These are phyloP conservation scores for Caenorhabditis afra DNA, from an alignment of 2,888 invertebrate genomes.

Conservation along the genomic window DNA sequence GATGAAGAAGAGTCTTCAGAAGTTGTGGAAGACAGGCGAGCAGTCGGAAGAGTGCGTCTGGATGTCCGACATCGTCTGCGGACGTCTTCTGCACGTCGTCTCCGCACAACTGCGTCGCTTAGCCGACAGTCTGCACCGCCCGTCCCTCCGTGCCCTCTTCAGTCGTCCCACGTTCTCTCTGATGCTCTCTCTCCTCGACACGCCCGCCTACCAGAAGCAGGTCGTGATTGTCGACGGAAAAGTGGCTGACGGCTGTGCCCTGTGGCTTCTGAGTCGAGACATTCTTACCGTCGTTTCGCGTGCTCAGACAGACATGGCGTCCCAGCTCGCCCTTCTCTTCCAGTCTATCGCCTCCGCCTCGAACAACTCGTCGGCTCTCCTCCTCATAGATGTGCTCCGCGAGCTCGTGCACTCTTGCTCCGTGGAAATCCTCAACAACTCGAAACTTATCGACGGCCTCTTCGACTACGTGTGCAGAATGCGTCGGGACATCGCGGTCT, in stretches of 20 bases:
- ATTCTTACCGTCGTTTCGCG: slow-evolving; percentile 36
- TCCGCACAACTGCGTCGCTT: slow-evolving; percentile 36
- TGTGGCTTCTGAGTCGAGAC: slow-evolving; percentile 57
- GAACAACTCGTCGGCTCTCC: slow-evolving; percentile 61
- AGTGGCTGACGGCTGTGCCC: slow-evolving; percentile 60
- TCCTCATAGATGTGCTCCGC: slow-evolving; percentile 69
- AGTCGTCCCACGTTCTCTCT: slow-evolving; percentile 42
- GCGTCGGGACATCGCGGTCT: slow-evolving; percentile 68
- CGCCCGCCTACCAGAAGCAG: slow-evolving; percentile 53
- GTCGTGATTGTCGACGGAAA: slow-evolving; percentile 59
- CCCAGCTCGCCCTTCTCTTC: slow-evolving; percentile 57
- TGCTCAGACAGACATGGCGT: slow-evolving; percentile 37
- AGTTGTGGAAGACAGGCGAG: slow-evolving; percentile 59
- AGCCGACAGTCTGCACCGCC: slow-evolving; percentile 12
- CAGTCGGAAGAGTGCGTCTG: slow-evolving; percentile 58
- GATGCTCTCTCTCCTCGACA: slow-evolving; percentile 50
- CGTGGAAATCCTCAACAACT: slow-evolving; percentile 69
- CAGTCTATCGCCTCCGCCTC: slow-evolving; percentile 62
- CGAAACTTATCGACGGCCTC: slow-evolving; percentile 61
- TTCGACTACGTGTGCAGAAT: slow-evolving; percentile 67
- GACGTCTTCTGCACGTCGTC: slow-evolving; percentile 26
- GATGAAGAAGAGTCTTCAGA: slow-evolving; percentile 58
- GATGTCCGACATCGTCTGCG: slow-evolving; percentile 52
- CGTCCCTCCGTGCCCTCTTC: slow-evolving; percentile 11
- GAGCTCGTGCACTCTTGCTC: slow-evolving; percentile 65